These are phyloP conservation scores for Ciconia maguari DNA, from an alignment of 2,113 vertebrate genomes.

Conservation along the genomic window DNA sequence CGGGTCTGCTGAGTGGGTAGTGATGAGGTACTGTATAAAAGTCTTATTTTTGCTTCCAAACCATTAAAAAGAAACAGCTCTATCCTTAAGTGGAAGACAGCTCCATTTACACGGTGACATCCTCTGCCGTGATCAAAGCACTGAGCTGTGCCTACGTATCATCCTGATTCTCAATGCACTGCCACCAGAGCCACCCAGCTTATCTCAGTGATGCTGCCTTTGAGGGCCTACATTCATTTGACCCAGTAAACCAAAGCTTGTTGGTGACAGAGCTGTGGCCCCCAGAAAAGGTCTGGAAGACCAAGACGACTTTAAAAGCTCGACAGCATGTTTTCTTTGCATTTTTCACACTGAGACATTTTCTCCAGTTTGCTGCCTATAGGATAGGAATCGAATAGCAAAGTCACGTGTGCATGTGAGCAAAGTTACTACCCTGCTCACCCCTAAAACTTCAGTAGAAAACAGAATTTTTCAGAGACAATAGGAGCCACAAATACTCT, in stretches of 20 bases:
- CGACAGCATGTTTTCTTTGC: background rate
- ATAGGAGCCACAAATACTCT: background rate
- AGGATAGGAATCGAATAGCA: background rate
- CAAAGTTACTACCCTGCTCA: background rate
- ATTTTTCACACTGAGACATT: background rate
- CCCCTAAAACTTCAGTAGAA: background rate
- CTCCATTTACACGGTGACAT: background rate
- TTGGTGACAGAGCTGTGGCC: background rate
- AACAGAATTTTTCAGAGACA: background rate
- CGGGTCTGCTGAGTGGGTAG: background rate
- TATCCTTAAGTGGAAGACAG: background rate
- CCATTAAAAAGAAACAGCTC: background rate
- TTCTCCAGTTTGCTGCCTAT: background rate
- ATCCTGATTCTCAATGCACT: background rate
- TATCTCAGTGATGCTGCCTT: accelerated
- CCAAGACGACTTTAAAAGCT: background rate
- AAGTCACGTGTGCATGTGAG: background rate
- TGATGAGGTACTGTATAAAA: accelerated
- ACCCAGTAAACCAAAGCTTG: background rate
- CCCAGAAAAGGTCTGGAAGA: background rate
- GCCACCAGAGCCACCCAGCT: background rate
- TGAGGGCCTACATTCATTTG: background rate
- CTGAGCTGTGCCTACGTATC: background rate
- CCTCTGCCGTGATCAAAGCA: background rate
- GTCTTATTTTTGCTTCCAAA: background rate